These are phyloP conservation scores for Frankliniella fusca DNA, from an alignment of 2,888 invertebrate genomes.

Conservation along the genomic window DNA sequence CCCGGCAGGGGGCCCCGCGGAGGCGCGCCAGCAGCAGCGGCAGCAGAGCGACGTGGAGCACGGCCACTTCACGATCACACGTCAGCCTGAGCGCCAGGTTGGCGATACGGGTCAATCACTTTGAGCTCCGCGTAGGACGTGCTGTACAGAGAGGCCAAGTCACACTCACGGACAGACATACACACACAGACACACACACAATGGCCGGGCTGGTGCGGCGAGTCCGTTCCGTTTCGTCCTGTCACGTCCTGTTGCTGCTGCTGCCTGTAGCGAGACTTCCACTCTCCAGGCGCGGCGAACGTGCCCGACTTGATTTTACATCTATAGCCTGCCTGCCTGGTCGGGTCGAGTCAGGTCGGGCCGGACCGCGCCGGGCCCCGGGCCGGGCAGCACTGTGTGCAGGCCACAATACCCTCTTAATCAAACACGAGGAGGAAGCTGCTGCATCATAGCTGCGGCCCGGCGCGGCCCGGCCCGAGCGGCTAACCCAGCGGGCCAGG, in stretches of 20 bases:
- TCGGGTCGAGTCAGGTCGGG: background rate
- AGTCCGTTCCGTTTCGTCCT: background rate
- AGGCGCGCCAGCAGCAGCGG: background rate
- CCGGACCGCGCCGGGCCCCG: no score
- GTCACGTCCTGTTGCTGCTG: background rate
- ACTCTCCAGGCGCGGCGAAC: background rate
- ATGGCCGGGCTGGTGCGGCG: background rate
- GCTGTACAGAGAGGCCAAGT: background rate
- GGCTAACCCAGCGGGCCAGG: no score
- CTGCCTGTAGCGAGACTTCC: background rate
- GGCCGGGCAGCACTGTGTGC: no score
- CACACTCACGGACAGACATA: no score
- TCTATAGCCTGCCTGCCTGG: conserved; percentile 3
- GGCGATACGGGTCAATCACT: no score
- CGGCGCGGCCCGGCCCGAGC: no score
- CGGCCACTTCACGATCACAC: no score
- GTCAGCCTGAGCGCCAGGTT: no score
- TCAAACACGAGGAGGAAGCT: conserved; percentile 22
- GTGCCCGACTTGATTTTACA: conserved; percentile 15
- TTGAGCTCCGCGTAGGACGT: no score
- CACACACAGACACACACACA: no score
- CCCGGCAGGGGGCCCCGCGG: background rate
- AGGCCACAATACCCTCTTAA: conserved; percentile 19
- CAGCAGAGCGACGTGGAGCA: no score
- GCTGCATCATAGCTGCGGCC: background rate